Evolutionary conservation across 2,888 invertebrate genomes (phyloP).

Genomic region (Bimastos eiseni): DNA sequence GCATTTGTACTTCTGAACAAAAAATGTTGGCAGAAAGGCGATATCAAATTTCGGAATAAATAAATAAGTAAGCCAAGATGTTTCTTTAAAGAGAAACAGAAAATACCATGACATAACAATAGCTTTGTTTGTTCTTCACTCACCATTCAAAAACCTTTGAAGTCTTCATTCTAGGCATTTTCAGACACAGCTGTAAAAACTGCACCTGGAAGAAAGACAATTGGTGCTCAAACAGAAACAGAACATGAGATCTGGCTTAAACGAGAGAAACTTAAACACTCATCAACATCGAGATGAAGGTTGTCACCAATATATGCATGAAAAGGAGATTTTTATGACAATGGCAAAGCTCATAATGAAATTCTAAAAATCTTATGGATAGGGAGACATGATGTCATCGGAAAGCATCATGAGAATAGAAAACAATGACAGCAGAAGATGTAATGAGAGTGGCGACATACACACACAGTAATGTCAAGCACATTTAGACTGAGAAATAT

Average conservation of each 20-base stretch:
- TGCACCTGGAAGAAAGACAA: conserved; percentile 56
- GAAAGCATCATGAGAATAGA: background rate
- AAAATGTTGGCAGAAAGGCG: too few species aligned
- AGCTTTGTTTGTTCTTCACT: conserved; percentile 35
- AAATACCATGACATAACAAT: background rate
- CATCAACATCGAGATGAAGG: background rate
- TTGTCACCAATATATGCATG: background rate
- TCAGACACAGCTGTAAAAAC: conserved; percentile 76
- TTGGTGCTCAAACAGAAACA: background rate
- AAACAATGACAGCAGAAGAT: background rate
- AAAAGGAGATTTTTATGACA: background rate
- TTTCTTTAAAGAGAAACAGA: background rate
- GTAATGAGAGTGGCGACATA: too few species aligned
- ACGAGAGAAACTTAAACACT: background rate
- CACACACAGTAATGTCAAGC: too few species aligned
- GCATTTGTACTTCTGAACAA: too few species aligned
- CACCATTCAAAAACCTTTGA: conserved; percentile 86
- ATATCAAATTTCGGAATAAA: too few species aligned
- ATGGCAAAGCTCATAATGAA: background rate
- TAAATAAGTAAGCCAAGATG: background rate
- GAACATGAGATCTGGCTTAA: background rate
- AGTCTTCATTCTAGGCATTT: conserved; percentile 87
- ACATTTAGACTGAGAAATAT: too few species aligned
- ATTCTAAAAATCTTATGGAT: background rate
- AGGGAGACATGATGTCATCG: background rate